Percentiles rank a stretch among this genome's conserved stretches.
Evolutionary conservation across 2,888 invertebrate species (phyloP).

Genomic region (Megaustenia siamemsis): DNA sequence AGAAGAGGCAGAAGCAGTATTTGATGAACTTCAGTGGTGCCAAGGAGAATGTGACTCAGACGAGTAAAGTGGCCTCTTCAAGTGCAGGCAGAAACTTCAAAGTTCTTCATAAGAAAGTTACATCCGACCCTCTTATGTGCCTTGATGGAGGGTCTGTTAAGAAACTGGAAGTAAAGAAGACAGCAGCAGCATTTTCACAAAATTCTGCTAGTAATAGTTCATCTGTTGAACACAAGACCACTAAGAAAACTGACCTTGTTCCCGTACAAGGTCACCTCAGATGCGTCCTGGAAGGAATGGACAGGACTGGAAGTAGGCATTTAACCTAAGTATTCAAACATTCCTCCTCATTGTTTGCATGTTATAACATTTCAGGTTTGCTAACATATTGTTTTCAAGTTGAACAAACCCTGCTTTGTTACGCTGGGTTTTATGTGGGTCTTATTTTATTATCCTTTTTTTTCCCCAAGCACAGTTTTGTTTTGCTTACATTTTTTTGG

Average conservation of each 20-base stretch:
- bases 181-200: constrained; percentile 58
- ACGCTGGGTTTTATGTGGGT: too few species aligned
- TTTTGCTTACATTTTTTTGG: too few species aligned
- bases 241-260: constrained; percentile 38
- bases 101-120: constrained; percentile 36
- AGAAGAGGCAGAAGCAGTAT: constrained; percentile 46
- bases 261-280: constrained; percentile 25
- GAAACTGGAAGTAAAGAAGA: constrained; percentile 36
- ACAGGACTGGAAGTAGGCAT: constrained; percentile 44
- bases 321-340: not conserved
- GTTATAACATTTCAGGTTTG: not conserved
- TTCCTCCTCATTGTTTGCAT: not conserved
- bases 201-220: constrained; percentile 75
- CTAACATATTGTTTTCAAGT: not conserved
- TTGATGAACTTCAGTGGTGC: constrained; percentile 28
- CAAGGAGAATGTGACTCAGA: constrained; percentile 44
- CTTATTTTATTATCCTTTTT: too few species aligned
- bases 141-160: not conserved
- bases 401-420: too few species aligned
- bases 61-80: constrained; percentile 51
- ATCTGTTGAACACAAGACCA: constrained; percentile 73
- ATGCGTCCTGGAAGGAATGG: constrained; percentile 21
- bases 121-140: constrained; percentile 15
- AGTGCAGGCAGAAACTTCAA: constrained; percentile 48
- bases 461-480: too few species aligned